Evolutionary conservation across 2,113 vertebrate genomes (phyloP), one percentile per base, ranked within the genome.

Genomic region (Gallinago undulata): DNA sequence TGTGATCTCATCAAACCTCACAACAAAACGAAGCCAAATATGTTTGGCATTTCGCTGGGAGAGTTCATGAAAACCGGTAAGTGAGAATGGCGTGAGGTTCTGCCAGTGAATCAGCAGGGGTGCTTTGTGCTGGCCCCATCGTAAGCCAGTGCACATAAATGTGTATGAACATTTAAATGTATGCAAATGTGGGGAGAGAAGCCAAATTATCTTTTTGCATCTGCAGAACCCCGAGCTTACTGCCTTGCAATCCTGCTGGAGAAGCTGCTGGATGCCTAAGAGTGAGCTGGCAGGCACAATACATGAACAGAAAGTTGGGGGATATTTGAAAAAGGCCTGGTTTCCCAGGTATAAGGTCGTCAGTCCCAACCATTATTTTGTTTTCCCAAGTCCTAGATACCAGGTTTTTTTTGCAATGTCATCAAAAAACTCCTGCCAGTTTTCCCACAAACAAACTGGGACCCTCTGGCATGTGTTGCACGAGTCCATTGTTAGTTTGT

Each of bases 1-100:
- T 84, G 39, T 94, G 96, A 96, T 91, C 90, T 90, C 95, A 96
- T 96, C 92, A 95, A 50, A 69, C 53, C 84, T 96, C 47, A 70
- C 45, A 93, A 62, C 56, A 87, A 45, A 95, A 45, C 17, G 60
- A 56, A 96, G 96, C 73, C 94, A 96, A 96, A 70, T 94, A 96
- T 95, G 90, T 78, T 87, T 92, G 95, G 95, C 94, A 96, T 96
- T 95, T 92, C 35, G 23, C 79, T 95, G 30, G 39, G 69, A 87
- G 39, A 78, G 45, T 48, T 75, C 11, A 8, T 78, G 76, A 84
- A 95, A 90, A 75, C n/a, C 1, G 3, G 93, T 62, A 77, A 87
- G 91, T 0, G 0, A 81, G 85, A 92, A 28, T 1, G 2, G 43
- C 7, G 1, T 57, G 80, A 94, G 81, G 83, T 45, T 82, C n/a